A percentile compares a stretch with the other conserved stretches of the same genome.
phyloP scores from a whole-genome alignment of 2,888 invertebrate species.

The Rotaria macrura region DNA sequence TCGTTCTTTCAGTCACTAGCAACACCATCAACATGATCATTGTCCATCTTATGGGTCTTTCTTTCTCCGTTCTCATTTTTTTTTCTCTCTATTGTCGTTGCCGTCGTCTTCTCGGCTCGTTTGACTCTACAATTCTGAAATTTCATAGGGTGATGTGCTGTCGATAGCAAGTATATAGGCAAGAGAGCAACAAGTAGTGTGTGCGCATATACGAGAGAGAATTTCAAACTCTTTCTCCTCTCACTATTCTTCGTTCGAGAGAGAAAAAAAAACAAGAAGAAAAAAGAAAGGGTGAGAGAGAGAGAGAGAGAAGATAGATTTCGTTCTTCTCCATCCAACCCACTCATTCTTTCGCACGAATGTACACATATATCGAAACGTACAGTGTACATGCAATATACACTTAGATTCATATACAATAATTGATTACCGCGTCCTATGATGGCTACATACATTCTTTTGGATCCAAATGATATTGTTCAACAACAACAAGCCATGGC shows the following conservation, averaged over 20 bases:
- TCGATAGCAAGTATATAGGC: slow-evolving; percentile 15
- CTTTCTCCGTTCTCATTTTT: background rate
- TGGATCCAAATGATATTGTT: background rate
- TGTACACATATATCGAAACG: background rate
- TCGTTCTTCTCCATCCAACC: background rate
- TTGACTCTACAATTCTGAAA: slow-evolving; percentile 16
- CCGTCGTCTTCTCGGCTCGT: slow-evolving; percentile 12
- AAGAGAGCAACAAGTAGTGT: background rate
- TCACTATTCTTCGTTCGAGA: background rate
- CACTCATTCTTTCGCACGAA: background rate
- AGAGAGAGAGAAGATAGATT: background rate
- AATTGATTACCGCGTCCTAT: background rate
- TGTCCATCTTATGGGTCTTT: background rate
- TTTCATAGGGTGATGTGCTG: slow-evolving; percentile 11
- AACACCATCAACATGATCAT: slow-evolving; percentile 8
- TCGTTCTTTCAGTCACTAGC: background rate
- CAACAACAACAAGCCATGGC: background rate
- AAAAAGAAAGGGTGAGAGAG: background rate
- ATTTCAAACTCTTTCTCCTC: slow-evolving; percentile 3
- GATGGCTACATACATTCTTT: background rate
- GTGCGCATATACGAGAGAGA: background rate
- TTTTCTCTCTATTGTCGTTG: slow-evolving; percentile 3
- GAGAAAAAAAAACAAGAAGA: background rate
- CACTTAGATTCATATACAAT: background rate
- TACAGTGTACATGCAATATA: background rate